These are phyloP conservation scores for Harpagifer antarcticus DNA, from an alignment of 2,797 vertebrate species.

Conservation along the genomic window DNA sequence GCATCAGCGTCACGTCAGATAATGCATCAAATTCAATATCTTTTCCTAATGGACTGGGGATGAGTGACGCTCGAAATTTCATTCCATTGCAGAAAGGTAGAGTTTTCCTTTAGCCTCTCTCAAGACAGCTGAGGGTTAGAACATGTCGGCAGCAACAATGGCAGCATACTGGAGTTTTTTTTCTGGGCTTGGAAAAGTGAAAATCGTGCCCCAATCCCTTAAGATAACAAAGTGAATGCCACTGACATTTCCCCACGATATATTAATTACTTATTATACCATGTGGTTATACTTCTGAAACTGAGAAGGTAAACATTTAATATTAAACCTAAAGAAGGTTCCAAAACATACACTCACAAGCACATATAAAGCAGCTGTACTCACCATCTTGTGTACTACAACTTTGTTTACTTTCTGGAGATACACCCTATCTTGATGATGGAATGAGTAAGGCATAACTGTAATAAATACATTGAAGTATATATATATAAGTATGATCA, in stretches of 20 bases:
- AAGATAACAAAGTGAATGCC: constrained; percentile 10
- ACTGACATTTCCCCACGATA: constrained; percentile 1
- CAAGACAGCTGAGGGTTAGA: constrained; percentile 27
- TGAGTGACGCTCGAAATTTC: constrained; percentile 49
- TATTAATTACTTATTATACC: constrained; percentile 6
- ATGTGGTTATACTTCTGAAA: constrained; percentile 1
- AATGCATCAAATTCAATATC: constrained; percentile 56
- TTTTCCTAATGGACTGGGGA: constrained; percentile 38
- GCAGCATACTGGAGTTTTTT: constrained; percentile 11
- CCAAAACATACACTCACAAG: too few relatives aligned
- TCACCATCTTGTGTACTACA: too few relatives aligned
- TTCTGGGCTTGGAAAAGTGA: constrained; percentile 18
- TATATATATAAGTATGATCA: not conserved
- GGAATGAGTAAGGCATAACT: not conserved
- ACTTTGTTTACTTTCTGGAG: too few relatives aligned
- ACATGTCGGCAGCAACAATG: constrained; percentile 23
- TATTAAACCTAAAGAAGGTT: not conserved
- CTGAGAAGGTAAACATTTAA: not conserved
- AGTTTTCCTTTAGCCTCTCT: constrained; percentile 36
- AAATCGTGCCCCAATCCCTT: not conserved
- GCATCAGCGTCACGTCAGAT: constrained; percentile 37
- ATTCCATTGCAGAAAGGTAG: constrained; percentile 45
- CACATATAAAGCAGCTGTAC: too few relatives aligned
- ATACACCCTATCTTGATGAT: not conserved
- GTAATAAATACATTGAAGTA: not conserved